Conservation (phyloP, 2,113 vertebrate genomes). For the Capreolus pygargus region DNA sequence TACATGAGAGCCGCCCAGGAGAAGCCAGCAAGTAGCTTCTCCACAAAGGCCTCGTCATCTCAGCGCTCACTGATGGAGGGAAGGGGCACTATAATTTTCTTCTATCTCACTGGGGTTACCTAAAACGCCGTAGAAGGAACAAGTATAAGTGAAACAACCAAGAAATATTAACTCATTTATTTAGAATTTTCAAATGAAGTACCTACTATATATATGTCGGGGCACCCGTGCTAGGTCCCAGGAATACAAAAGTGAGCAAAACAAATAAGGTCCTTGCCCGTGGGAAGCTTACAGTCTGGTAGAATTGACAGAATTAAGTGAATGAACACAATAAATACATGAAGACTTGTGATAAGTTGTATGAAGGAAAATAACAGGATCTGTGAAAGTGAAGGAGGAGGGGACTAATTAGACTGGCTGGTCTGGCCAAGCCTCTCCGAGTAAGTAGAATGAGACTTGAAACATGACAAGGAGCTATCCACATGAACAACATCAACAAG, state of each 20-base stretch:
- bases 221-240: neutral
- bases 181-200: neutral
- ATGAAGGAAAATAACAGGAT: neutral
- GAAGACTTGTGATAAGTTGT: neutral
- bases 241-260: slow-evolving; percentile 7
- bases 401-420: neutral
- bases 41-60: neutral
- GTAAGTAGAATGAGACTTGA: neutral
- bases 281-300: neutral
- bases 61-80: neutral
- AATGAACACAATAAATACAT: neutral
- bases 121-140: slow-evolving; percentile 26
- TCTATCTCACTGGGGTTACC: neutral
- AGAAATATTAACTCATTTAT: neutral
- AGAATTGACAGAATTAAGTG: neutral
- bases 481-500: neutral
- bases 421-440: neutral
- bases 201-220: neutral
- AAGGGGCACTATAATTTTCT: neutral
- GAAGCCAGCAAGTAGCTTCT: neutral
- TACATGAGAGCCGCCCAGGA: neutral
- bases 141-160: neutral
- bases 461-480: neutral
- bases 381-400: neutral
- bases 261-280: neutral